Base-by-base conservation (phyloP, 2,888 invertebrate species). In the Callimorpha dominula region DNA sequence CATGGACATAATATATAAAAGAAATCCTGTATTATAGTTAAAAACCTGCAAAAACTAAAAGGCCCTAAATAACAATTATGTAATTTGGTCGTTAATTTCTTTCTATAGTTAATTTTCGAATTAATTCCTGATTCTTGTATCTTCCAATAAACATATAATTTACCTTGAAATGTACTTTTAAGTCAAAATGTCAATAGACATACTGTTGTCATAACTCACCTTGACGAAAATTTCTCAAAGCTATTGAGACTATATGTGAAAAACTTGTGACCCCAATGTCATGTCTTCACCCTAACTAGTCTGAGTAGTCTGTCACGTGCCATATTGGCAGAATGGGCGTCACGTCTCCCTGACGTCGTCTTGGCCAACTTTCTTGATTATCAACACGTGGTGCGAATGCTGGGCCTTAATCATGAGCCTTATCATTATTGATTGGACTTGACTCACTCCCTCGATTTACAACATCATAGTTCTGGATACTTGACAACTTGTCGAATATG, bases 351-450 rank as follows among this genome's bases (percentile, higher is more conserved):
- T 86, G 88, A 87, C 88, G 86, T 87, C 91, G 89, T 89, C 89
- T 89, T 80, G 84, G 90, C 90, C 92, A 93, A 93, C 87, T 94
- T 93, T 91, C 90, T 92, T 93, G 94, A 94, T 93, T 94, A 93
- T 92, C 90, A 89, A 89, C 91, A 93, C 94, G 93, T 89, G 93
- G 89, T 72, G 86, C 79, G 94, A 93, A 94, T 94, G 87, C 86
- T 79, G 87, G 89, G 79, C 76, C 77, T 76, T 91, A 87, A 89
- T 90, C 87, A 89, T 84, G 85, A 82, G 78, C 75, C 81, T 84
- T 78, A 79, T 81, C 74, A 76, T 79, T 79, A 79, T 72, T 84
- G 83, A 85, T 85, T 83, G 81, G 77, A 80, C 81, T 81, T 81
- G 79, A 79, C 74, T 76, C 67, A 77, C 73, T 78, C 62, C 31